Evolutionary conservation across 2,797 vertebrate genomes (phyloP).

Genomic region (Coilia nasus): DNA sequence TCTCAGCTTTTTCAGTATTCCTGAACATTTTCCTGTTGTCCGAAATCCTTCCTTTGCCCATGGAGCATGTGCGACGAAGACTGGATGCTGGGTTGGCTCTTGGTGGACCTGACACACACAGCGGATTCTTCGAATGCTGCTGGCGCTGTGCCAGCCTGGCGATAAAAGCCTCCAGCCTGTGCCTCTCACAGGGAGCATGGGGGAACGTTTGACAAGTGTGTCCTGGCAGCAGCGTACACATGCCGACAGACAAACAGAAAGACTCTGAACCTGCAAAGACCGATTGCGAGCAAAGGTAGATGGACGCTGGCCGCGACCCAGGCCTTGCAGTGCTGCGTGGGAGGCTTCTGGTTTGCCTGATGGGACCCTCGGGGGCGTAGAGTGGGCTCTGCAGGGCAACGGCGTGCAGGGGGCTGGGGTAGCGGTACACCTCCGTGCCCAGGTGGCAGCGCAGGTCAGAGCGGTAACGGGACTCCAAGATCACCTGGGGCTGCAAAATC

Average conservation of each 20-base stretch:
- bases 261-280: background rate
- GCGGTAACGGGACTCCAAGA: constrained; percentile 49
- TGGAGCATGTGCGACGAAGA: constrained; percentile 37
- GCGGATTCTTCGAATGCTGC: background rate
- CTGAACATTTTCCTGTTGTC: constrained; percentile 6
- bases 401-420: constrained; percentile 62
- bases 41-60: constrained; percentile 30
- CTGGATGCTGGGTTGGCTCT: background rate
- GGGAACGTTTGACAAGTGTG: background rate
- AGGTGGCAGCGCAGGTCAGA: constrained; percentile 47
- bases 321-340: background rate
- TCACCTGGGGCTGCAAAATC: constrained; percentile 52
- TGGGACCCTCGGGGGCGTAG: constrained; percentile 37
- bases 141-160: constrained; percentile 20
- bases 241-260: background rate
- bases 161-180: constrained; percentile 31
- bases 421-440: constrained; percentile 55
- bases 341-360: constrained; percentile 1
- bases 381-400: constrained; percentile 60
- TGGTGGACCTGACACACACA: background rate
- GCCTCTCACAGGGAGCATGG: background rate
- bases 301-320: background rate
- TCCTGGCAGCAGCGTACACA: background rate
- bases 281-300: background rate
- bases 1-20: background rate